Evolutionary conservation across 1,140 invertebrate genomes (phyloP).

Genomic region (Coelopa frigida): DNA sequence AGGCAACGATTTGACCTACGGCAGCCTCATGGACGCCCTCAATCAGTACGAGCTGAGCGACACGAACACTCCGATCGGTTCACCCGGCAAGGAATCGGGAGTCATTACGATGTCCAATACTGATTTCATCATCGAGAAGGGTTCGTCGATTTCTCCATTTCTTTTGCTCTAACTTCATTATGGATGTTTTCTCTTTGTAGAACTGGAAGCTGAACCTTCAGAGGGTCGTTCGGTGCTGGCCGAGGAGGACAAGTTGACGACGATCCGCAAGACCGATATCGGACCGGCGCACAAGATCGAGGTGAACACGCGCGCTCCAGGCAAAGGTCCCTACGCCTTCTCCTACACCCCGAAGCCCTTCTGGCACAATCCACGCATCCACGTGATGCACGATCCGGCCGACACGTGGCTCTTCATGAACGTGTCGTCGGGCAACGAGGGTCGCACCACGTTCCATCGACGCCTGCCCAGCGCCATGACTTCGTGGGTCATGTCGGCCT

Average conservation of each 20-base stretch:
- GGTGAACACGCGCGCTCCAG: slow-evolving; percentile 66
- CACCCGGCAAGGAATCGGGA: slow-evolving; percentile 39
- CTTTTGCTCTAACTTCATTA: background rate
- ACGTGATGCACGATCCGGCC: slow-evolving; percentile 63
- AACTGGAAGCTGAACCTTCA: slow-evolving; percentile 24
- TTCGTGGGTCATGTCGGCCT: slow-evolving; percentile 87
- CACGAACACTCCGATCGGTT: slow-evolving; percentile 33
- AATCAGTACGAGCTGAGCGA: slow-evolving; percentile 42
- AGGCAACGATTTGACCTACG: slow-evolving; percentile 44
- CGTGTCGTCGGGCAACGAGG: slow-evolving; percentile 57
- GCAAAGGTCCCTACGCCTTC: slow-evolving; percentile 84
- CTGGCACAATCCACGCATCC: slow-evolving; percentile 70
- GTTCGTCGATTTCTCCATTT: slow-evolving; percentile 3
- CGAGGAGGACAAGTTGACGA: slow-evolving; percentile 34
- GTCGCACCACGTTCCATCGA: slow-evolving; percentile 43
- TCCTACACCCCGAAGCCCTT: slow-evolving; percentile 74
- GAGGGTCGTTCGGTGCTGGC: slow-evolving; percentile 17
- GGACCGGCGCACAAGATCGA: slow-evolving; percentile 43
- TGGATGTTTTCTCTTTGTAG: slow-evolving; percentile 7
- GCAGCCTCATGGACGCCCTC: slow-evolving; percentile 43
- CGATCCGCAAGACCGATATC: slow-evolving; percentile 41
- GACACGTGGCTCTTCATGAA: slow-evolving; percentile 81
- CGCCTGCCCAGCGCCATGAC: slow-evolving; percentile 82
- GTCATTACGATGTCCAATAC: slow-evolving; percentile 41
- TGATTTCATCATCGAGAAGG: slow-evolving; percentile 34